Evolutionary conservation across 2,888 invertebrate species (phyloP), one percentile per base, ranked within the genome.

Genomic region (Lepidonotus clava): DNA sequence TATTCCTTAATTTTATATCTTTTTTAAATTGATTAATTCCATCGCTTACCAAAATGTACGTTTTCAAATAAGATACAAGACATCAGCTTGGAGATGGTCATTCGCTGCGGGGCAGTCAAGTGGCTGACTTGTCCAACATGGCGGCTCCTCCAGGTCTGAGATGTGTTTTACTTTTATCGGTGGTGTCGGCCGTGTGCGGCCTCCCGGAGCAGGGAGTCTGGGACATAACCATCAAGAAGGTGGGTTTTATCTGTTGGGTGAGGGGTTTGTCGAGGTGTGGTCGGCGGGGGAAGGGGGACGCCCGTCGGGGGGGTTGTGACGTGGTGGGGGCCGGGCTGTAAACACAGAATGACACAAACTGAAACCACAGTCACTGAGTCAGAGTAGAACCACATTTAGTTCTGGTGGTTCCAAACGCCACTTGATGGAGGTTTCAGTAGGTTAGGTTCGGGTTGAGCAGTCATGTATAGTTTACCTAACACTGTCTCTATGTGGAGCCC

Each of bases 181-280:
- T 46, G 18, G 80, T 46, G 24, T 32, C 2, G 1, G 28, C 46
- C 8, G 32, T 46, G 32, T 67, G 18, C 41, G 67, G 85, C 24
- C 71, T 85, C 34, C 67, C 85, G 28, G 85, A 66, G 41, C 85
- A 85, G 67, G 85, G 85, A 24, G 67, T 67, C 38, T 85, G 85
- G 85, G 85, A 85, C 36, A 32, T 85, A 41, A 11, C 40, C 21
- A 46, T 85, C 14, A 67, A 24, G 11, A 32, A 67, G 40, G 85
- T 85, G 67, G 24, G 85, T 71, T 21, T 46, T 14, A 1, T 41
- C 34, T 32, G n/a, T 80, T 46, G 46, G 24, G 5, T 32, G 8
- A 1, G 2, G n/a, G 21, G 18, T 41, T n/a, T 41, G 1, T 1
- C 46, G 41, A 11, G 5, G 80, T 46, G 11, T 1, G 24, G 2